Conservation (phyloP, 2,797 vertebrate genomes). For the Sciurus vulgaris region DNA sequence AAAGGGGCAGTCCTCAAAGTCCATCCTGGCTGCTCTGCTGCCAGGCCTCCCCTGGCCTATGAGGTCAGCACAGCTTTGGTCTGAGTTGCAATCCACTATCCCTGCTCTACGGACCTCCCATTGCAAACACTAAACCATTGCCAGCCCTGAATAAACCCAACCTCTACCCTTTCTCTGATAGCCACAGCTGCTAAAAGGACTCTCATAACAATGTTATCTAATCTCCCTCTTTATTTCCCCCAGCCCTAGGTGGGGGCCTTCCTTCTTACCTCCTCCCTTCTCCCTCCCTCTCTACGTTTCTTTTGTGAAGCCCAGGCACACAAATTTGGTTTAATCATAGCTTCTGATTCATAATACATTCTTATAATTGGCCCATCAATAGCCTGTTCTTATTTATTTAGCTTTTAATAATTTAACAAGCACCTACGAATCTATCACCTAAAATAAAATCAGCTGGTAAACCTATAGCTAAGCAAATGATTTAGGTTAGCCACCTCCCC, state of each 20-base stretch:
- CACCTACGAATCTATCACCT: neutral
- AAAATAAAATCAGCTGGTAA: neutral
- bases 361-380: neutral
- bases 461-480: neutral
- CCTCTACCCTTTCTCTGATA: neutral
- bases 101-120: neutral
- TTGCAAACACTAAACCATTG: neutral
- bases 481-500: neutral
- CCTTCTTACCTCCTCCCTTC: neutral
- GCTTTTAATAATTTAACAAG: conserved; percentile 32
- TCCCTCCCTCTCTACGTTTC: neutral
- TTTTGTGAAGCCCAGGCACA: conserved; percentile 9
- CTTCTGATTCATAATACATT: neutral
- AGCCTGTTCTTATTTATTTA: neutral
- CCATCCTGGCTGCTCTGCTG: neutral
- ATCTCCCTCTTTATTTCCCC: conserved; percentile 33
- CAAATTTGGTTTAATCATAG: conserved; percentile 8
- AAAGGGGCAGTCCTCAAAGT: neutral
- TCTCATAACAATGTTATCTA: conserved; percentile 24
- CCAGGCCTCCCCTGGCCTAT: neutral
- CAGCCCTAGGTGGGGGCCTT: neutral
- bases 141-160: neutral
- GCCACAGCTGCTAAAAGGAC: conserved; percentile 24
- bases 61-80: neutral
- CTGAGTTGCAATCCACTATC: neutral